Evolutionary conservation across 37 sponge, comb jelly and placozoan genomes (phyloP), one percentile per base, ranked within the genome.

Genomic region (Mnemiopsis leidyi): DNA sequence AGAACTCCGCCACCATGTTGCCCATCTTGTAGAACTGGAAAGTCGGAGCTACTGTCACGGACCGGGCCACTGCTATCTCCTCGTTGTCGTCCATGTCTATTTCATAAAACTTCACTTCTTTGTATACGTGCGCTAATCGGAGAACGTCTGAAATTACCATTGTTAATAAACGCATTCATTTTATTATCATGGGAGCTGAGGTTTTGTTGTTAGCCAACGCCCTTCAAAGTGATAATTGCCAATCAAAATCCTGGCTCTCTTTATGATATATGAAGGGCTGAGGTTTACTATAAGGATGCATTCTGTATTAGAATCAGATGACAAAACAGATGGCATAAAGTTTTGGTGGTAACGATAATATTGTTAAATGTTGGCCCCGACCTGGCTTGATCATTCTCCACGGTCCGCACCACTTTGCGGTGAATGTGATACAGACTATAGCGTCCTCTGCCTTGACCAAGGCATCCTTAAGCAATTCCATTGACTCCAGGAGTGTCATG

Each of bases 341-440:
- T n/a, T n/a, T n/a, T n/a, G n/a, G n/a, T n/a, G n/a, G n/a, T n/a
- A n/a, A n/a, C n/a, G n/a, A n/a, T n/a, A n/a, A n/a, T n/a, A n/a
- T n/a, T n/a, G n/a, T n/a, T n/a, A n/a, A n/a, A n/a, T n/a, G n/a
- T n/a, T n/a, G n/a, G n/a, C n/a, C n/a, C n/a, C n/a, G n/a, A 71
- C 75, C 75, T 71, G 75, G 75, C 30, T 28, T 71, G 7, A 71
- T 71, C 75, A 71, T 71, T 71, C n/a, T 71, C 75, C 75, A 71
- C 26, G 75, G 75, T 18, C 75, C 75, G 75, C 75, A 71, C 75
- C 75, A 71, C 75, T 18, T 71, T 23, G 75, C 75, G 20, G 75
- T 71, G 30, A 71, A 71, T n/a, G 75, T 71, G n/a, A 71, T 28
- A 18, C 75, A 71, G n/a, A 71, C 75, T 29, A 71, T n/a, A 5